These are phyloP conservation scores for Lanius collurio DNA, from an alignment of 2,113 vertebrate species.

Conservation along the genomic window DNA sequence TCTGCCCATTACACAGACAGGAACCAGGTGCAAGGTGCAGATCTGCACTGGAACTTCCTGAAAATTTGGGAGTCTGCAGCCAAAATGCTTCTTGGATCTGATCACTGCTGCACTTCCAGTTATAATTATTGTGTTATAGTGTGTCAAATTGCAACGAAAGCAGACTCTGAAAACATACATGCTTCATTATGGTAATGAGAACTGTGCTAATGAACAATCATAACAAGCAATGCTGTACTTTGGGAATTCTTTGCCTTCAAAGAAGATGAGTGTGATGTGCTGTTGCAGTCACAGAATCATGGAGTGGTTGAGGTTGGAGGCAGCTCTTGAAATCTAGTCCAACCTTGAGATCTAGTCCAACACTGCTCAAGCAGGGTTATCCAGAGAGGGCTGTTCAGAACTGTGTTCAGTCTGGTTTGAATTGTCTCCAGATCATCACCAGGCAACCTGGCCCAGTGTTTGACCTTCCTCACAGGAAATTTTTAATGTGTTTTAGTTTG, in stretches of 20 bases:
- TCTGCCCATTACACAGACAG: constrained; percentile 50
- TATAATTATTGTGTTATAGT: neutral
- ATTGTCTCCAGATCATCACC: neutral
- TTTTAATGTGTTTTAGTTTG: neutral
- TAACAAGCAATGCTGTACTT: neutral
- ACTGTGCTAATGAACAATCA: neutral
- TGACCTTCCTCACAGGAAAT: neutral
- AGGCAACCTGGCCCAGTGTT: neutral
- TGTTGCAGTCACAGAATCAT: neutral
- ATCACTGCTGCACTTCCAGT: neutral
- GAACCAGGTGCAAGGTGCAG: constrained; percentile 61
- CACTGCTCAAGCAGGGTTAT: neutral
- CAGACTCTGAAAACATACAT: neutral
- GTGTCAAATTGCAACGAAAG: neutral
- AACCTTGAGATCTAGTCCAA: neutral
- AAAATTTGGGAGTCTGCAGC: neutral
- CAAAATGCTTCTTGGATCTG: constrained; percentile 37
- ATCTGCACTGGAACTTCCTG: constrained; percentile 63
- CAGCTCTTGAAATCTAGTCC: neutral
- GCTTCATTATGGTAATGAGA: neutral
- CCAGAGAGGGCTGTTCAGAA: neutral
- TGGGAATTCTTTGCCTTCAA: neutral
- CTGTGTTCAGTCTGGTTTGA: neutral
- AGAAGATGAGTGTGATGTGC: neutral
- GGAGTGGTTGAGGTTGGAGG: neutral